These are phyloP conservation scores for Eidolon dupreanum DNA, from an alignment of 2,797 vertebrate genomes.

Conservation along the genomic window DNA sequence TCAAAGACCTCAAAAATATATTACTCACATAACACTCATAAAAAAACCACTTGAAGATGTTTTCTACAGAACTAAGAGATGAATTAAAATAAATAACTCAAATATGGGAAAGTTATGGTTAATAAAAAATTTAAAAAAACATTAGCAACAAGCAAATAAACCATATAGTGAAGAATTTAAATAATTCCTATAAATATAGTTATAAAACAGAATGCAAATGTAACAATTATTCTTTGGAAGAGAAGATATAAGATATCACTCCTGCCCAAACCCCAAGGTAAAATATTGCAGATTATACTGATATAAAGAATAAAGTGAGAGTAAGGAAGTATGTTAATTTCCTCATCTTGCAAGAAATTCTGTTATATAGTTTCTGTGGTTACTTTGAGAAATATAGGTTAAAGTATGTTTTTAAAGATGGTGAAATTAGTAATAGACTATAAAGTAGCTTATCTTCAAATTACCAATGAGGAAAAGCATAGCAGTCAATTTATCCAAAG, in stretches of 20 bases:
- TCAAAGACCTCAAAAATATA: not conserved
- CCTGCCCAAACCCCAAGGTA: conserved; percentile 11
- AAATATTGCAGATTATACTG: conserved; percentile 50
- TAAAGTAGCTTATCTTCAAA: conserved; percentile 71
- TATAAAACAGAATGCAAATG: conserved; percentile 45
- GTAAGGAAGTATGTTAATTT: conserved; percentile 61
- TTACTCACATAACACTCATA: not conserved
- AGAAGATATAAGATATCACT: conserved; percentile 26
- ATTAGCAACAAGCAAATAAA: conserved; percentile 29
- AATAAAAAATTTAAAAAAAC: conserved; percentile 3
- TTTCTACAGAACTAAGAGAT: not conserved
- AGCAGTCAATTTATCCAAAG: conserved; percentile 43
- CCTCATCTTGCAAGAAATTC: conserved; percentile 58
- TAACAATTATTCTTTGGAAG: conserved; percentile 52
- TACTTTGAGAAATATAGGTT: conserved; percentile 75
- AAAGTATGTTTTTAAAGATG: conserved; percentile 64
- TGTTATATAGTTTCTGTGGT: conserved; percentile 58
- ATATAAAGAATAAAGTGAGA: conserved; percentile 56
- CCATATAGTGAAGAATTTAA: not conserved
- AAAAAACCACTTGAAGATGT: not conserved
- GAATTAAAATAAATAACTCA: conserved; percentile 31
- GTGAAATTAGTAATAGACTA: conserved; percentile 74
- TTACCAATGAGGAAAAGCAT: conserved; percentile 60
- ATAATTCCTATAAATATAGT: conserved; percentile 26
- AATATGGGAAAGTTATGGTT: not conserved